Evolutionary conservation across 2,113 vertebrate species (phyloP).

Genomic region (Mellivora capensis): DNA sequence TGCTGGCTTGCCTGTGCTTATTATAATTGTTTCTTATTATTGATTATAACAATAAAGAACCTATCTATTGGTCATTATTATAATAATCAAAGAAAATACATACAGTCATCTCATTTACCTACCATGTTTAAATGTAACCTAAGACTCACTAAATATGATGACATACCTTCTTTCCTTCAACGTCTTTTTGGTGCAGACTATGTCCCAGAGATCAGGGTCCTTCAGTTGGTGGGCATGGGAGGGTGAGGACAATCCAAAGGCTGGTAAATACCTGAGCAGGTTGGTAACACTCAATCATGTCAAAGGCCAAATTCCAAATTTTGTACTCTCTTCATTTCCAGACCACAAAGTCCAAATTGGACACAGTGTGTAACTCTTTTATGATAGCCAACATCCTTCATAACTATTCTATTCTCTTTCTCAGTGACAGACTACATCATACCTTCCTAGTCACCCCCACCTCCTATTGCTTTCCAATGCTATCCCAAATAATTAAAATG

Average conservation of each 20-base stretch:
- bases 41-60: background rate
- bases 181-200: background rate
- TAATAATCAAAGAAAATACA: background rate
- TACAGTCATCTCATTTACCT: background rate
- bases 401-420: background rate
- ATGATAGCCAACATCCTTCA: background rate
- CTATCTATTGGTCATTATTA: background rate
- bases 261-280: background rate
- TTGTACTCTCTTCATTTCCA: background rate
- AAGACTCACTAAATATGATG: background rate
- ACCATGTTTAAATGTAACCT: background rate
- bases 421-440: background rate
- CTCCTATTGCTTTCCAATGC: background rate
- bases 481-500: slow-evolving; percentile 12
- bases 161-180: background rate
- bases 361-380: background rate
- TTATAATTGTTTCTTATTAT: background rate
- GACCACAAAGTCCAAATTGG: background rate
- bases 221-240: background rate
- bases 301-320: background rate
- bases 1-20: background rate
- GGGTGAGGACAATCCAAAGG: background rate
- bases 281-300: background rate
- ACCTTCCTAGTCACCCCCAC: background rate
- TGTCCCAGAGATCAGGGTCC: background rate